Percentiles rank a stretch among this genome's conserved stretches.
Conservation (phyloP, 2,797 vertebrate genomes). For the Florisuga fusca region DNA sequence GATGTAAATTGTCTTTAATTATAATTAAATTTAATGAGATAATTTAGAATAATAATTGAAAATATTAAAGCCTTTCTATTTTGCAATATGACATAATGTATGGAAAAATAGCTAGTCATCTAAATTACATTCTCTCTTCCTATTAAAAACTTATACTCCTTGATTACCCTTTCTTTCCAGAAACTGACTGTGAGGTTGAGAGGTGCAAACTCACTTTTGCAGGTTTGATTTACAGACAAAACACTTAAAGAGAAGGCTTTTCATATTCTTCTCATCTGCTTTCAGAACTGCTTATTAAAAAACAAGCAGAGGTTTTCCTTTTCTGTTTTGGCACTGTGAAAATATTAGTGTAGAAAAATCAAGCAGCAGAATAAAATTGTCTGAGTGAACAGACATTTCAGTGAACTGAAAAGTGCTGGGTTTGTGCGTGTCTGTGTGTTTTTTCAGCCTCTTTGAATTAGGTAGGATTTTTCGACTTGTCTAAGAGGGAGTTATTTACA, state of each 20-base stretch:
- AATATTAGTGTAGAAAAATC: neutral
- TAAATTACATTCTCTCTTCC: constrained; percentile 20
- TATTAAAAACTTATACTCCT: constrained; percentile 1
- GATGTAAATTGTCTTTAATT: neutral
- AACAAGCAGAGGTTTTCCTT: neutral
- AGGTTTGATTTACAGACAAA: neutral
- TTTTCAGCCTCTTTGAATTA: neutral
- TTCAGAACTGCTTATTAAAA: neutral
- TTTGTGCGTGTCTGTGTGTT: neutral
- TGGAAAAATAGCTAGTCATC: neutral
- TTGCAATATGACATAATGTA: constrained; percentile 14
- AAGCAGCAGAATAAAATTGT: neutral
- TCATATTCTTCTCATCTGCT: neutral
- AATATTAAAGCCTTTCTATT: constrained; percentile 22
- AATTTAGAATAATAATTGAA: constrained; percentile 30
- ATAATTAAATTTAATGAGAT: neutral
- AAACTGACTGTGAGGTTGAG: constrained; percentile 2
- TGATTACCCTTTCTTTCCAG: constrained; percentile 26
- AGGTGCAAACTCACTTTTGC: neutral
- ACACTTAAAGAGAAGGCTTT: neutral
- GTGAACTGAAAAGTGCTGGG: neutral
- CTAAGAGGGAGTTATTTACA: neutral
- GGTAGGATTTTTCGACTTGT: neutral
- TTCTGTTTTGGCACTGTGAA: neutral
- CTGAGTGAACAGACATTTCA: too few species aligned